Evolutionary conservation across 2,113 vertebrate genomes (phyloP), one percentile per base, ranked within the genome.

Genomic region (Gobiocypris rarus): DNA sequence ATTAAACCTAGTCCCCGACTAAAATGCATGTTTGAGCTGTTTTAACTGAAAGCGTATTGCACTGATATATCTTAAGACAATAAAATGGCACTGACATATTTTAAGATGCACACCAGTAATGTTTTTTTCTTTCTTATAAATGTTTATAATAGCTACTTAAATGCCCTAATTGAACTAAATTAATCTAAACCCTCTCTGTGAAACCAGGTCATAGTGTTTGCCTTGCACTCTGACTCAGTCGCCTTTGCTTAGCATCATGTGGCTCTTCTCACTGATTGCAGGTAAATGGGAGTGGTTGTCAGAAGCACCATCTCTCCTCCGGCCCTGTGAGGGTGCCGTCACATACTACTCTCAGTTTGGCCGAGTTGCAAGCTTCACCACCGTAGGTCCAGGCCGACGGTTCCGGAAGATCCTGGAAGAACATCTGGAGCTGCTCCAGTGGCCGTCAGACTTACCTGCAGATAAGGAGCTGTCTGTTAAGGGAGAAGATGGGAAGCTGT

Each of bases 221-320:
- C 41, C 41, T 41, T 83, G 50, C 14, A n/a, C 74, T 7, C 31
- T 45, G 28, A 24, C 10, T 9, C 9, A 13, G 43, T 14, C 19
- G 0, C 2, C 7, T 73, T 75, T 50, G 15, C 63, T 17, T 11
- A 38, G 31, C 65, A 34, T 69, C 17, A 52, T 28, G 2, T 11
- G 45, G 9, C 34, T 34, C 15, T 17, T 34, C 50, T 83, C 52
- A 26, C 50, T 83, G 24, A 82, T 3, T 89, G 8, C 88, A 97
- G 97, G 96, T n/a, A 90, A 92, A 84, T 97, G 97, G 97, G 94
- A 95, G 69, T 97, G 96, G 96, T 84, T 94, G 77, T 96, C 95
- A 24, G 95, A 96, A 50, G 77, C 83, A 0, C 94, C 95, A 1
- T 96, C 96, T 1, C 88, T 97, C 67, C 67, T 85, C 0, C 93